Base-by-base conservation (phyloP, 1,140 invertebrate species). In the Danaus plexippus region DNA sequence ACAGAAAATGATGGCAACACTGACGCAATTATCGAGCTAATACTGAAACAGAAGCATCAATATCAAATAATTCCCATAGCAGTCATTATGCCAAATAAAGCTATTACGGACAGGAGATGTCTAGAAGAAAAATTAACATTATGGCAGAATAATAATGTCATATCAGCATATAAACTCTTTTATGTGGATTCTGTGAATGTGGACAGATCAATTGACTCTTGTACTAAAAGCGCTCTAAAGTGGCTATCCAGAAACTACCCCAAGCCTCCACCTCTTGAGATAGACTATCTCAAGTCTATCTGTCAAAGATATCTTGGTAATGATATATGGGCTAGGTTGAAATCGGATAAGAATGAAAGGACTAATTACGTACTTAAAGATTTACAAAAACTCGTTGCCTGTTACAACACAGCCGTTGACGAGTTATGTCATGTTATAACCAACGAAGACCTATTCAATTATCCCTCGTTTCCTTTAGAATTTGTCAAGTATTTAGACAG, bases 351-450 rank as follows among this genome's bases (percentile, higher is more conserved):
- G 66, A 70, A 92, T 89, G 77, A 68, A 56, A 9, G 76, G 71
- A 51, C 91, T 12, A 66, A 71, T 15, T 61, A 64, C 42, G 79
- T 90, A 41, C 77, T 90, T 18, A 82, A 84, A 18, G 86, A 90
- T 61, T 88, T 92, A 0, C 86, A 89, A 57, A 89, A 89, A 61
- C 84, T 92, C 4, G 89, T 91, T 12, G 73, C 88, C 40, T 75
- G 92, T 41, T 92, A 92, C 61, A 94, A 94, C 69, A 87, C 90
- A 64, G 90, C 90, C 42, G 87, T 94, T 4, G 79, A 84, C 49
- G 89, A 89, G 62, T 68, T 93, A 12, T 89, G 86, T n/a, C 70
- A 89, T 22, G 88, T 93, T 44, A 75, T 90, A n/a, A 84, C 89
- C 13, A 88, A 92, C 80, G 85, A 89, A 52, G 68, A 85, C 62